Evolutionary conservation across 2,113 vertebrate genomes (phyloP).

Genomic region (Chaenogobius annularis): DNA sequence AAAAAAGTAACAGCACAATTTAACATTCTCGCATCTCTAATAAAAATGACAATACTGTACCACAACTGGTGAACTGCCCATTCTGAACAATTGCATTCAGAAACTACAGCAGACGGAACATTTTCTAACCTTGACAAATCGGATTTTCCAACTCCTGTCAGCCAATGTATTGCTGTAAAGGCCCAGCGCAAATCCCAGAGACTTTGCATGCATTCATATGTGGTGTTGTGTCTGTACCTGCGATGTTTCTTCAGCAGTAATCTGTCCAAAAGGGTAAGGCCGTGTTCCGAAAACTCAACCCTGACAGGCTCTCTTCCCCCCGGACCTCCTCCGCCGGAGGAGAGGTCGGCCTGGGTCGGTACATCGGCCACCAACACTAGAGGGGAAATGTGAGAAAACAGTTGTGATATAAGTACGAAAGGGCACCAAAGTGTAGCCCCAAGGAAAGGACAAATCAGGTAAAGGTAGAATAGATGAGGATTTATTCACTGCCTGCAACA

Average conservation of each 20-base stretch:
- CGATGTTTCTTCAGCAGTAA: conserved; percentile 89
- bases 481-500: conserved; percentile 44
- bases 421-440: conserved; percentile 13
- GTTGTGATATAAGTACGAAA: conserved; percentile 11
- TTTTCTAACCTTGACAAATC: not conserved
- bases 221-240: conserved; percentile 75
- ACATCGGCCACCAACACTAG: conserved; percentile 72
- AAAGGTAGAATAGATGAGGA: conserved; percentile 17
- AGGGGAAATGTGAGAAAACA: conserved; percentile 34
- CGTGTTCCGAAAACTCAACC: conserved; percentile 82
- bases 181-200: not conserved
- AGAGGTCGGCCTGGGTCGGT: conserved; percentile 82
- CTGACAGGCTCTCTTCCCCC: conserved; percentile 65
- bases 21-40: no score
- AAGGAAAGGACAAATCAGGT: conserved; percentile 26
- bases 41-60: no score
- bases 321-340: conserved; percentile 39
- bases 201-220: conserved; percentile 13
- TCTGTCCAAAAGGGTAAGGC: conserved; percentile 88
- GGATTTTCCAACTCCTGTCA: not conserved
- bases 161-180: not conserved
- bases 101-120: not conserved
- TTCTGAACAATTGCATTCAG: not conserved
- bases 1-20: no score
- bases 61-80: no score